Evolutionary conservation across 1,140 invertebrate species (phyloP).

Genomic region (Carcinoscorpius rotundicauda): DNA sequence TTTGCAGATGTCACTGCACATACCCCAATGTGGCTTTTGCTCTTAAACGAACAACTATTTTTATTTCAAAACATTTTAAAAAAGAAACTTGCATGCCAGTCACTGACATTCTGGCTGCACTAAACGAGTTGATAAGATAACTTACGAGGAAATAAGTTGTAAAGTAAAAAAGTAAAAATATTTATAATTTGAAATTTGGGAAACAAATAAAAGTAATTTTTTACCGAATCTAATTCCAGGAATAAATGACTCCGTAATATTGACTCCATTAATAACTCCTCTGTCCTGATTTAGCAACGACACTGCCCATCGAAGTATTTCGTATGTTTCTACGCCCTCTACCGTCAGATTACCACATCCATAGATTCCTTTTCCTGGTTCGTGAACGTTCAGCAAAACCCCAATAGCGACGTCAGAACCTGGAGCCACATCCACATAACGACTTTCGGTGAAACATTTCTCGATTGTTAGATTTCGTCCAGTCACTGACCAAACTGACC

Average conservation of each 20-base stretch:
- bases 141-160: no score
- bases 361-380: slow-evolving; percentile 9
- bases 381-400: slow-evolving; percentile 11
- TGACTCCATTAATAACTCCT: slow-evolving; percentile 7
- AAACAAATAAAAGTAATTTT: background rate
- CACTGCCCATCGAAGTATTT: slow-evolving; percentile 26
- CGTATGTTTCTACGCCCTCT: slow-evolving; percentile 24
- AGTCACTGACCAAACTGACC: no score
- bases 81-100: no score
- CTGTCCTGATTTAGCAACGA: slow-evolving; percentile 11
- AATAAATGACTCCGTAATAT: slow-evolving; percentile 11
- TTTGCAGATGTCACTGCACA: no score
- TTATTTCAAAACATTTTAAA: no score
- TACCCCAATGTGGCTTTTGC: no score
- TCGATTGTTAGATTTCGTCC: background rate
- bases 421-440: slow-evolving; percentile 3
- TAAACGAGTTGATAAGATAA: no score
- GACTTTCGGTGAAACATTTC: slow-evolving; percentile 3
- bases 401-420: slow-evolving; percentile 14
- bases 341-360: slow-evolving; percentile 15
- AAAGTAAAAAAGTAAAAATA: no score
- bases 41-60: no score
- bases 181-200: no score
- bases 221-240: slow-evolving; percentile 18
- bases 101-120: no score